Evolutionary conservation across 1,140 invertebrate genomes (phyloP), one percentile per base, ranked within the genome.

Genomic region (Drosophila subpulchrella): DNA sequence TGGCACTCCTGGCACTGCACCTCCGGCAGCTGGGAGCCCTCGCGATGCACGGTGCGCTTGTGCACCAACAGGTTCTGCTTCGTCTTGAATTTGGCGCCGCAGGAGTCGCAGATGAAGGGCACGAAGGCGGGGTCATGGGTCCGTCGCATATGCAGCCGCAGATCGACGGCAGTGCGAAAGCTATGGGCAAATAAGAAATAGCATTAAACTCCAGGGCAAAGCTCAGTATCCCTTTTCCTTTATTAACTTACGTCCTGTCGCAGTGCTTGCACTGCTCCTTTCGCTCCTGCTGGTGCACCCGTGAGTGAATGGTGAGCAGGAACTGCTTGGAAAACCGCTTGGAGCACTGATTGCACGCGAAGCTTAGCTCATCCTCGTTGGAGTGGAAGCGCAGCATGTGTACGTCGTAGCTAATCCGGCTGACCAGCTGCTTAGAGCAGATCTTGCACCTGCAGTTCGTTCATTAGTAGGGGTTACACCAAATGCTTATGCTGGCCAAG

Each of bases 41-140:
- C 81, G 20, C 75, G 62, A 15, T 83, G 72, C 4, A 71, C 67
- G 30, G 66, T 72, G 3, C 66, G 75, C 57, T 82, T 83, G 56
- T 85, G 81, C 2, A 79, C 72, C 7, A 73, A 41, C 17, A 85
- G 67, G 58, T 77, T 85, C 30, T 76, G 67, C 17, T 83, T 79
- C 27, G 76, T 79, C 38, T 75, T 78, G 32, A 83, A 79, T 17
- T 70, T 75, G 56, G 76, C 71, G 12, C 81, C 81, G 48, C 81
- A 84, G 13, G 61, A 62, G 36, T 84, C 81, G 34, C 81, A 84
- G 15, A 84, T 77, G 15, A 78, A 73, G 38, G 76, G 76, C 36
- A 78, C 66, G 10, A 68, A 79, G 36, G 68, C 72, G 10, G 72
- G 76, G 24, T 79, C 73, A 24, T 79, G 81, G n/a, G 71, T 72